phyloP scores from a whole-genome alignment of 1,140 invertebrate species.

The Thrips palmi region DNA sequence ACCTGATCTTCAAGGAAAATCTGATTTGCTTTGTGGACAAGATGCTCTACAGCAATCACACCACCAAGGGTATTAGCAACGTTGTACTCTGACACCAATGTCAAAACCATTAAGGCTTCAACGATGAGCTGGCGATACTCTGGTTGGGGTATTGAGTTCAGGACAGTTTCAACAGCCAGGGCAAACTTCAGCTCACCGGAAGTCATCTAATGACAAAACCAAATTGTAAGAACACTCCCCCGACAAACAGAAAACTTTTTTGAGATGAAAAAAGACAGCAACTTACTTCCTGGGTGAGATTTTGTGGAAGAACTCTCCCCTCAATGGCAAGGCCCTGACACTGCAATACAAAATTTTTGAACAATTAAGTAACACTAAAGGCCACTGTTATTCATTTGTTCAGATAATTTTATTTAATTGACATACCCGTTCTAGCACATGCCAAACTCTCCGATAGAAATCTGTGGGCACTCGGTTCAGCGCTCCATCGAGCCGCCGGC shows the following conservation, averaged over 20 bases:
- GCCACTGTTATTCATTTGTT: neutral
- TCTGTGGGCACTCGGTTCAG: constrained; percentile 90
- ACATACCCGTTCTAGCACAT: constrained; percentile 65
- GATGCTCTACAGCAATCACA: constrained; percentile 75
- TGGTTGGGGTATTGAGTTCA: constrained; percentile 93
- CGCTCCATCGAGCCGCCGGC: constrained; percentile 86
- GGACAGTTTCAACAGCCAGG: constrained; percentile 87
- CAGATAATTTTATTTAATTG: constrained; percentile 2
- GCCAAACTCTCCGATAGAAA: constrained; percentile 92
- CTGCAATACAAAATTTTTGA: constrained; percentile 29
- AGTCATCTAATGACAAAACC: constrained; percentile 56
- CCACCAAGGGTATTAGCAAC: constrained; percentile 54
- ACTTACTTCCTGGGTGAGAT: constrained; percentile 69
- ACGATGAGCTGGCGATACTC: constrained; percentile 96
- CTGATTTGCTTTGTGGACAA: constrained; percentile 87
- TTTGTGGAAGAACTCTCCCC: constrained; percentile 70
- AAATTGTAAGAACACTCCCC: constrained; percentile 5
- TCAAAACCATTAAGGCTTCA: constrained; percentile 92
- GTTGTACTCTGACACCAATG: constrained; percentile 75
- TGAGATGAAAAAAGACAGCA: neutral
- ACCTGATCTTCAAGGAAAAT: constrained; percentile 95
- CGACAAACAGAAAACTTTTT: neutral
- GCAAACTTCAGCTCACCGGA: constrained; percentile 97
- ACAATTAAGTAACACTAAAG: neutral
- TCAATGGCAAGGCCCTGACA: constrained; percentile 83